Percentiles rank a stretch among this genome's conserved stretches.
These are phyloP conservation scores for Cryptotermes secundus DNA, from an alignment of 1,140 invertebrate genomes.

Conservation along the genomic window DNA sequence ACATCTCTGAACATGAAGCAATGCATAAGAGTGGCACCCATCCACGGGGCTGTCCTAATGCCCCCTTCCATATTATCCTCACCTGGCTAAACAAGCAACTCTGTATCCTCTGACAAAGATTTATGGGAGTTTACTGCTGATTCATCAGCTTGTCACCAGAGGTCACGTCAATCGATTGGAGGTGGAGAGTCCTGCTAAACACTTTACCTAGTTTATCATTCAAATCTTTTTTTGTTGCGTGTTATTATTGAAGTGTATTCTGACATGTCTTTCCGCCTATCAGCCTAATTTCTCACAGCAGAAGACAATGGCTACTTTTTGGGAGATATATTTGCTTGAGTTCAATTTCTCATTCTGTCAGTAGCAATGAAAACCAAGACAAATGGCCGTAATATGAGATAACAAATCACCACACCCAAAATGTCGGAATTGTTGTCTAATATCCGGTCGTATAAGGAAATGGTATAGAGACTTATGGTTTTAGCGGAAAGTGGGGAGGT, in stretches of 20 bases:
- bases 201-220: background rate
- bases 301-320: background rate
- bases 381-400: conserved; percentile 13
- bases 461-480: background rate
- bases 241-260: conserved; percentile 7
- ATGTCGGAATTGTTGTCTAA: background rate
- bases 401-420: conserved; percentile 15
- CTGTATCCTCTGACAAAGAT: background rate
- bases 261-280: background rate
- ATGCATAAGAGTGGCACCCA: background rate
- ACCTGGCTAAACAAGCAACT: background rate
- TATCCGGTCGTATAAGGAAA: background rate
- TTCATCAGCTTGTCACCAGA: conserved; percentile 15
- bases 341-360: conserved; percentile 19
- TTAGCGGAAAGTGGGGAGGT: background rate
- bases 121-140: conserved; percentile 12
- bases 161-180: background rate
- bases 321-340: background rate
- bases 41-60: background rate
- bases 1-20: background rate
- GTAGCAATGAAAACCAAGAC: background rate
- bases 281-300: background rate
- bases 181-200: background rate
- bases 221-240: background rate
- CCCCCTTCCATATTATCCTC: background rate